These are phyloP conservation scores for Alces alces DNA, from an alignment of 2,113 vertebrate species.

Conservation along the genomic window DNA sequence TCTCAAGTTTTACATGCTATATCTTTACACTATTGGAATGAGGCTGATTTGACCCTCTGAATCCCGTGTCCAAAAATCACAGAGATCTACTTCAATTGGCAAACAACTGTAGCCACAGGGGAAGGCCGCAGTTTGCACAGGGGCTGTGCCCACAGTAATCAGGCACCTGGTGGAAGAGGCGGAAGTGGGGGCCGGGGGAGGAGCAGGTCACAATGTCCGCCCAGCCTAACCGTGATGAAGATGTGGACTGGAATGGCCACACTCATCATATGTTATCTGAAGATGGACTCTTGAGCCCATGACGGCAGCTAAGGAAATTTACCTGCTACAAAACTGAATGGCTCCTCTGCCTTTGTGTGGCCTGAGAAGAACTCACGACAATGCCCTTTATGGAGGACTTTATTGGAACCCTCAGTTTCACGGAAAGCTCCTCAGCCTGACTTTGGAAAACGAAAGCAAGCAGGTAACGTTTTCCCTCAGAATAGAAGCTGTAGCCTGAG, in stretches of 20 bases:
- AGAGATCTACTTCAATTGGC: neutral
- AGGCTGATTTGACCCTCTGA: neutral
- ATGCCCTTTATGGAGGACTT: neutral
- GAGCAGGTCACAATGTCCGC: no score
- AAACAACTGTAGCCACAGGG: neutral
- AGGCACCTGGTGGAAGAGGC: neutral
- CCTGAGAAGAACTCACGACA: neutral
- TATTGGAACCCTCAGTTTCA: neutral
- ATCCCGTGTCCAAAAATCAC: neutral
- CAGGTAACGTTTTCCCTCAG: neutral
- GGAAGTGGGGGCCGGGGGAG: rapidly evolving
- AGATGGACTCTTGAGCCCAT: neutral
- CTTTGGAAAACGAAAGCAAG: neutral
- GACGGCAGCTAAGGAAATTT: neutral
- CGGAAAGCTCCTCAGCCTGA: neutral
- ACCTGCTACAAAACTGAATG: neutral
- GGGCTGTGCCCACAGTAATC: neutral
- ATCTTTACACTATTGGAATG: neutral
- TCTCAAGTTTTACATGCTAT: neutral
- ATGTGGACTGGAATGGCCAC: neutral
- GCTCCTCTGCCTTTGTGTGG: neutral
- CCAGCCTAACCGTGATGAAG: neutral
- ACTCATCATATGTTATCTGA: neutral
- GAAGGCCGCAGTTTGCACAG: neutral
- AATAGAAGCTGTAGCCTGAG: neutral